Conservation (phyloP, 2,888 invertebrate genomes). For the Eupithecia subumbrata region DNA sequence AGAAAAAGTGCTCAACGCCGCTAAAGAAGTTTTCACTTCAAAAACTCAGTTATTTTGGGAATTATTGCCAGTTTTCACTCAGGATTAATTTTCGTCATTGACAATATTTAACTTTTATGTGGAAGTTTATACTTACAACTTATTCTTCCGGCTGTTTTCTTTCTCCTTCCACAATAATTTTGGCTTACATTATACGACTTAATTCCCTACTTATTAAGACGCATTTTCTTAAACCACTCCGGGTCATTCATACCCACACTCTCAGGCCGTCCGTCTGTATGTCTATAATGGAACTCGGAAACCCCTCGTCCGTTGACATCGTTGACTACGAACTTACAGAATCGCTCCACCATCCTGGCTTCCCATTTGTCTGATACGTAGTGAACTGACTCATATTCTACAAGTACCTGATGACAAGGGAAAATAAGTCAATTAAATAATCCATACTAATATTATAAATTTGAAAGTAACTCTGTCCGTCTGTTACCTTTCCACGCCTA, state of each 20-base stretch:
- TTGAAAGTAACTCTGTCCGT: too few species aligned
- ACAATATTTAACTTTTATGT: too few species aligned
- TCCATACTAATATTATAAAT: too few species aligned
- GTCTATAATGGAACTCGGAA: conserved; percentile 88
- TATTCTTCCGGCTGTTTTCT: not conserved
- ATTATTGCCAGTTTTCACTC: too few species aligned
- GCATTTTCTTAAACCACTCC: conserved; percentile 82
- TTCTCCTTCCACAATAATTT: not conserved
- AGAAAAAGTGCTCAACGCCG: too few species aligned
- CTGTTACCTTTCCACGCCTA: too few species aligned
- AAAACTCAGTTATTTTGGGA: not conserved
- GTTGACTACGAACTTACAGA: conserved; percentile 83
- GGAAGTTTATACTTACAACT: not conserved
- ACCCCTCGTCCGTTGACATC: conserved; percentile 87
- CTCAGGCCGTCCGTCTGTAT: conserved; percentile 82
- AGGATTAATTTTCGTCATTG: not conserved
- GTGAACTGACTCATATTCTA: conserved; percentile 84
- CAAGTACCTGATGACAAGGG: conserved; percentile 74
- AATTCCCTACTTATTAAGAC: conserved; percentile 61
- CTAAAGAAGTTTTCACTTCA: too few species aligned
- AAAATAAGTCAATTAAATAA: not conserved
- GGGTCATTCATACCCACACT: conserved; percentile 75
- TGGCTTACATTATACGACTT: not conserved
- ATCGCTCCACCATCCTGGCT: conserved; percentile 87
- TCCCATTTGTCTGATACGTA: conserved; percentile 88